Percentiles rank a stretch among this genome's conserved stretches.
These are phyloP conservation scores for Hartigia nigra DNA, from an alignment of 2,888 invertebrate species.

Conservation along the genomic window DNA sequence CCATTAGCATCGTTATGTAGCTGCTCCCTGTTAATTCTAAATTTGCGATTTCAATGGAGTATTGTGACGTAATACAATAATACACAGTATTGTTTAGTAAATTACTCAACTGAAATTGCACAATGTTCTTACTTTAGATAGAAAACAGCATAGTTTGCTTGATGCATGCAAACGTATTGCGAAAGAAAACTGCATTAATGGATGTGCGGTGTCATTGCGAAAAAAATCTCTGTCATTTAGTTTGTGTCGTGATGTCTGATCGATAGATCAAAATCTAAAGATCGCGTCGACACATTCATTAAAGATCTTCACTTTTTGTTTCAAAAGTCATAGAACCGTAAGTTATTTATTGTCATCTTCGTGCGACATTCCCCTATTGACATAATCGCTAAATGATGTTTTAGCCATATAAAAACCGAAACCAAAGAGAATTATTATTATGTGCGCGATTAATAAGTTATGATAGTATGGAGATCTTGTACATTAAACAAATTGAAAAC, in stretches of 20 bases:
- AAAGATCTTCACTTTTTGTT: neutral
- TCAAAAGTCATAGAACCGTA: neutral
- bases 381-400: neutral
- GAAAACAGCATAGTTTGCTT: neutral
- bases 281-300: neutral
- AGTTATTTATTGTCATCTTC: neutral
- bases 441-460: neutral
- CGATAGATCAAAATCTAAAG: neutral
- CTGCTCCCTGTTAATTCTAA: conserved; percentile 1
- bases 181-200: neutral
- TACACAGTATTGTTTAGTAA: neutral
- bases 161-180: neutral
- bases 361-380: neutral
- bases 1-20: conserved; percentile 16
- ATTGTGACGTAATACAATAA: neutral
- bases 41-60: neutral
- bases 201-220: neutral
- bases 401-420: neutral
- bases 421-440: neutral
- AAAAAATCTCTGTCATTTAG: neutral
- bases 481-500: no score
- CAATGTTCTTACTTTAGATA: neutral
- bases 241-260: neutral
- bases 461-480: neutral
- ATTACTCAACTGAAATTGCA: neutral